Evolutionary conservation across 2,888 invertebrate species (phyloP).

Genomic region (Drosophila nigricruria): DNA sequence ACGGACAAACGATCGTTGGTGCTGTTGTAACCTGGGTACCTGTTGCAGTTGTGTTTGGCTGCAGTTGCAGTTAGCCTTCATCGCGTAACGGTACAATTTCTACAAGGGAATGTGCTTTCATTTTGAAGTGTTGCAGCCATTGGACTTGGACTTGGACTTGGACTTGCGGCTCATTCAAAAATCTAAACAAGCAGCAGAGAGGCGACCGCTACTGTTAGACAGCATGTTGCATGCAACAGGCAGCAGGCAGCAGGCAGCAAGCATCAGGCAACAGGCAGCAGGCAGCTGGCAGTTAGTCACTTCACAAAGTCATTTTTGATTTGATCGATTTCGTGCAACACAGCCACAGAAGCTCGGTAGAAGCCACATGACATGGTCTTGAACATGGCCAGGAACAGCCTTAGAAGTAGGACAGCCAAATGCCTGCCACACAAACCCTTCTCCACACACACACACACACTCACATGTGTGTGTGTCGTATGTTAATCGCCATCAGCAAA

Average conservation of each 20-base stretch:
- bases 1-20: conserved; percentile 70
- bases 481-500: conserved; percentile 66
- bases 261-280: conserved; percentile 69
- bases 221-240: conserved; percentile 67
- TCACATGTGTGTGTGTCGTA: conserved; percentile 54
- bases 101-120: conserved; percentile 81
- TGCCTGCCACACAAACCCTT: conserved; percentile 59
- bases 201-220: conserved; percentile 71
- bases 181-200: conserved; percentile 60
- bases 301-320: conserved; percentile 82
- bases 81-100: conserved; percentile 76
- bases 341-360: conserved; percentile 22
- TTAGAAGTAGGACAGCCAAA: conserved; percentile 69
- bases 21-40: conserved; percentile 31
- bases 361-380: conserved; percentile 72
- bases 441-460: conserved; percentile 42
- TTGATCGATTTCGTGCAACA: conserved; percentile 83
- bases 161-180: conserved; percentile 67
- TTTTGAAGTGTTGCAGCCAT: conserved; percentile 77
- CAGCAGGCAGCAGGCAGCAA: conserved; percentile 28
- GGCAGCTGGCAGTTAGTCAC: conserved; percentile 78
- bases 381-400: conserved; percentile 66
- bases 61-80: conserved; percentile 58
- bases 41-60: conserved; percentile 33
- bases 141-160: conserved; percentile 46